Conservation (phyloP, 2,113 vertebrate species). For the Neotoma lepida region DNA sequence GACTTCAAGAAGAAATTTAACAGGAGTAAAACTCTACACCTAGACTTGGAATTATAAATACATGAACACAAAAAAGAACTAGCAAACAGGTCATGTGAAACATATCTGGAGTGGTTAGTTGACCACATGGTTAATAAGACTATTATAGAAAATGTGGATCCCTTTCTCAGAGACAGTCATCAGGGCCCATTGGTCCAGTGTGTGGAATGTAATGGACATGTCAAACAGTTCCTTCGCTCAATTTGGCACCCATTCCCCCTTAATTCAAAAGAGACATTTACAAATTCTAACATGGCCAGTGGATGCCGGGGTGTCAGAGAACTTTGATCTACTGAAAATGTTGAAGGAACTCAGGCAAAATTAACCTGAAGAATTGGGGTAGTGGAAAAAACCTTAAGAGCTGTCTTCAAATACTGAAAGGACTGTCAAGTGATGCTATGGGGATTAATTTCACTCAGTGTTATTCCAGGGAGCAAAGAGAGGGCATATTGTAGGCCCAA, state of each 20-base stretch:
- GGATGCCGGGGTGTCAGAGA: constrained; percentile 14
- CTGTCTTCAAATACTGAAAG: constrained; percentile 44
- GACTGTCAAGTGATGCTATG: neutral
- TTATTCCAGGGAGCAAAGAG: constrained; percentile 55
- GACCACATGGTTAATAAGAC: neutral
- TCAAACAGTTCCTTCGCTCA: constrained; percentile 21
- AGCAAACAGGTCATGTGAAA: constrained; percentile 38
- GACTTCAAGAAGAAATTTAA: constrained; percentile 43
- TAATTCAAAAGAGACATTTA: constrained; percentile 21
- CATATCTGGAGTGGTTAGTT: neutral
- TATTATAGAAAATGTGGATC: neutral
- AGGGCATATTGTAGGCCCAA: constrained; percentile 43
- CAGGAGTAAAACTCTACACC: neutral
- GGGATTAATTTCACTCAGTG: constrained; percentile 54
- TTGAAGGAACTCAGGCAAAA: constrained; percentile 19
- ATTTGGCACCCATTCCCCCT: neutral
- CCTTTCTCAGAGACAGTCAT: neutral
- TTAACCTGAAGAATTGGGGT: constrained; percentile 1
- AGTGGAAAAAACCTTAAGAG: constrained; percentile 21
- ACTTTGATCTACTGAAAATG: constrained; percentile 18
- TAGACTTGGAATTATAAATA: constrained; percentile 49
- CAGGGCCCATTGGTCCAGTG: neutral
- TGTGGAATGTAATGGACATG: neutral
- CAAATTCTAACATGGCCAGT: neutral
- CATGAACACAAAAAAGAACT: neutral